These are phyloP conservation scores for Drosophila subsilvestris DNA, from an alignment of 2,888 invertebrate species.

Conservation along the genomic window DNA sequence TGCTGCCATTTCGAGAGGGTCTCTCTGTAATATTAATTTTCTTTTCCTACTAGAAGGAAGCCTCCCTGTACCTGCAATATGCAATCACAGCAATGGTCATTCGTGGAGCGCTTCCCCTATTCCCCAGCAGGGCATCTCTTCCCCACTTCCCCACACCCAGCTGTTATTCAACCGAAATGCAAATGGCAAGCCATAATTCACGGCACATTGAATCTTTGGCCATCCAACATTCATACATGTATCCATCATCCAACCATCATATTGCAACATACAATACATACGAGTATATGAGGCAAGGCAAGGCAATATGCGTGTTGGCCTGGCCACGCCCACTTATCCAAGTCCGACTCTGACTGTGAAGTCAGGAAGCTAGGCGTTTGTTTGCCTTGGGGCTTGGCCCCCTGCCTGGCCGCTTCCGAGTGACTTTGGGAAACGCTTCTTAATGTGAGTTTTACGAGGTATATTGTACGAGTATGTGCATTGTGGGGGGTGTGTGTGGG, in stretches of 20 bases:
- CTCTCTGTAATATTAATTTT: too few species aligned
- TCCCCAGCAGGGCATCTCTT: background rate
- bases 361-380: constrained; percentile 41
- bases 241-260: background rate
- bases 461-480: too few species aligned
- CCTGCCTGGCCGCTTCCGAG: constrained; percentile 15
- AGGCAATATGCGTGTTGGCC: background rate
- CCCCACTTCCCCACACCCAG: background rate
- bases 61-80: background rate
- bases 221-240: constrained; percentile 6
- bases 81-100: background rate
- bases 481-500: background rate
- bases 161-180: constrained; percentile 17
- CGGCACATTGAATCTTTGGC: constrained; percentile 59
- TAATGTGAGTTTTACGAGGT: constrained; percentile 4
- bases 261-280: background rate
- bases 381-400: constrained; percentile 26
- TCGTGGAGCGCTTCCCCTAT: background rate
- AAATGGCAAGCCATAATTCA: constrained; percentile 57
- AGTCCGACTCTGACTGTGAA: background rate
- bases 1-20: too few species aligned
- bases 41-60: too few species aligned
- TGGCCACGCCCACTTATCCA: background rate
- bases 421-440: constrained; percentile 27
- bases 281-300: background rate